Evolutionary conservation across 1,140 invertebrate genomes (phyloP), one percentile per base, ranked within the genome.

Genomic region (Ceratitis capitata): DNA sequence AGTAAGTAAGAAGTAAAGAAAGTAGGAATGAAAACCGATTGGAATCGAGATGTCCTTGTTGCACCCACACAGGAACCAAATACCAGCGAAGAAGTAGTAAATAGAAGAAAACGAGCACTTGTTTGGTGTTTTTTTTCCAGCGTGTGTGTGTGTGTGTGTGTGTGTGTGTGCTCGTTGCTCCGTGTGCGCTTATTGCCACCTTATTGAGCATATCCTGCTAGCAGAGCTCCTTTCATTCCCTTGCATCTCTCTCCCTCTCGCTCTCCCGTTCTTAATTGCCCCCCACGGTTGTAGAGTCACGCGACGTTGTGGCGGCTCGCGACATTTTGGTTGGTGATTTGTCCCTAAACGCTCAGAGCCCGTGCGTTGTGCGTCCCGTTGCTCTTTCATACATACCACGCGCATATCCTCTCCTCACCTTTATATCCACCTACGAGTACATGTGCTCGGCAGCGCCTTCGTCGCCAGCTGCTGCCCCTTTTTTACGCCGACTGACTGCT

Each of bases 321-420:
- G 82, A 83, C 82, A 83, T 83, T 83, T 83, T 83, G 82, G 82
- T 83, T 83, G 82, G 82, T 83, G 82, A 49, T 53, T 47, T 49
- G n/a, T 32, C 45, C 29, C 47, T 35, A 10, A 19, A 19, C 42
- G 32, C 32, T n/a, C 32, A 1, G 56, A 26, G 7, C n/a, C 6
- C 32, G 19, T 78, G 3, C 32, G 26, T n/a, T n/a, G 14, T n/a
- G 82, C 16, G 23, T 26, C 39, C 82, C 35, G 82, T 39, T 32
- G 61, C 61, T 64, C 61, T 69, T 32, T 19, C 61, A 69, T 69
- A 6, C 69, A 78, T 45, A 14, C 16, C 69, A 78, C n/a, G 69
- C 39, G 35, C 51, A 7, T 23, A n/a, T n/a, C n/a, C n/a, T n/a
- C n/a, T n/a, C n/a, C n/a, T n/a, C n/a, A n/a, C n/a, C n/a, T n/a